Conservation (phyloP, 2,113 vertebrate genomes). For the Oncorhynchus masou region DNA sequence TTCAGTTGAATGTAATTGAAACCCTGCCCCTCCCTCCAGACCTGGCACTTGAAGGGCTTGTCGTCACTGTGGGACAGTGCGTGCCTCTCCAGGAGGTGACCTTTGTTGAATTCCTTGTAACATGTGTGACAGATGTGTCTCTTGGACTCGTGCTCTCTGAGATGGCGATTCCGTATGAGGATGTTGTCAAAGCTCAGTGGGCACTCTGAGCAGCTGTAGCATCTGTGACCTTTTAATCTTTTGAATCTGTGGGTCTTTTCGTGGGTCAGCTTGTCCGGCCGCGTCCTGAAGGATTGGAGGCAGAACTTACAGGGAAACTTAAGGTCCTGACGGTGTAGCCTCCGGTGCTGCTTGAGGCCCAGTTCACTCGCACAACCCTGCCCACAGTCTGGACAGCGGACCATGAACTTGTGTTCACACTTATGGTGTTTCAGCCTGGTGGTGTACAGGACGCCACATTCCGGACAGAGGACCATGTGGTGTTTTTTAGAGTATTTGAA, state of each 20-base stretch:
- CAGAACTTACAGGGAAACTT: not conserved
- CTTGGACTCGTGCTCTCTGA: not conserved
- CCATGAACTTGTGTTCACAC: not conserved
- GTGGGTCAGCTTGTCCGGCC: not conserved
- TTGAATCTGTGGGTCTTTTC: not conserved
- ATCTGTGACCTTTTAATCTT: too few species aligned
- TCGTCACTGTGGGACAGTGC: not conserved
- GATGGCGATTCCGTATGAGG: not conserved
- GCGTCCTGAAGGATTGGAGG: not conserved
- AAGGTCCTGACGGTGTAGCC: not conserved
- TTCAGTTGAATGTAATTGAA: not conserved
- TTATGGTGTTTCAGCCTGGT: not conserved
- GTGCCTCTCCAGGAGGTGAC: not conserved
- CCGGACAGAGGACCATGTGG: not conserved
- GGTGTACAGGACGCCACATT: not conserved
- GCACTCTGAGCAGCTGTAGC: not conserved
- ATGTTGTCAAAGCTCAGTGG: not conserved
- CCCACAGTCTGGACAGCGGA: not conserved
- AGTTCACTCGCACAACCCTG: not conserved
- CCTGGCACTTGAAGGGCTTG: slow-evolving; percentile 5
- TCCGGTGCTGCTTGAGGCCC: not conserved
- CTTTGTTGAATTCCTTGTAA: not conserved
- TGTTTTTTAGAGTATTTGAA: too few species aligned
- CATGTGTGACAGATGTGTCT: not conserved
- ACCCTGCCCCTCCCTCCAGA: not conserved